Conservation (phyloP, 2,888 invertebrate species). For the Chaitophorus viminalis region DNA sequence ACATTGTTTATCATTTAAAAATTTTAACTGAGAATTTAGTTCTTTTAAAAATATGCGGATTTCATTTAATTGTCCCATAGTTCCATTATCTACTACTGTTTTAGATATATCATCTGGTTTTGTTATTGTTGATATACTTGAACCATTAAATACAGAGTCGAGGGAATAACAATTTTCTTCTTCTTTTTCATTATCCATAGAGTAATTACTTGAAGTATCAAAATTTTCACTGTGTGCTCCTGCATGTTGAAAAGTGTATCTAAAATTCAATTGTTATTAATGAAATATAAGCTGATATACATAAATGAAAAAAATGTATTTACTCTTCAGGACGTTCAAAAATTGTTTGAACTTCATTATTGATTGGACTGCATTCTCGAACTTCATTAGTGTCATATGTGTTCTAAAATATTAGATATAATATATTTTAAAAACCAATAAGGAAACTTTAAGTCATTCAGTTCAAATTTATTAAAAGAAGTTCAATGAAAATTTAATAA, state of each 20-base stretch:
- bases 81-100: neutral
- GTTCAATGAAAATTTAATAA: no score
- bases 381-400: neutral
- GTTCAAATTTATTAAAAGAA: no score
- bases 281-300: no score
- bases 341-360: conserved; percentile 30
- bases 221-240: neutral
- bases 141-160: neutral
- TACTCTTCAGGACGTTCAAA: conserved; percentile 24
- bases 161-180: conserved; percentile 6
- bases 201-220: conserved; percentile 7
- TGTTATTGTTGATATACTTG: neutral
- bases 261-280: neutral
- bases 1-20: conserved; percentile 12
- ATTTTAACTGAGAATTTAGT: conserved; percentile 8
- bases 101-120: neutral
- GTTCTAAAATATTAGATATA: conserved; percentile 35
- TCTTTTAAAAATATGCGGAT: conserved; percentile 14
- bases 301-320: neutral
- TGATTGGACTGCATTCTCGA: conserved; percentile 34
- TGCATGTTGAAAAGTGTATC: neutral
- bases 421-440: no score
- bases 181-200: conserved; percentile 6
- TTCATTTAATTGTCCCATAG: neutral
- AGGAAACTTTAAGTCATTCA: no score